A percentile compares a stretch with the other conserved stretches of the same genome.
These are phyloP conservation scores for Craterocephalus amniculus DNA, from an alignment of 2,797 vertebrate genomes.

Conservation along the genomic window DNA sequence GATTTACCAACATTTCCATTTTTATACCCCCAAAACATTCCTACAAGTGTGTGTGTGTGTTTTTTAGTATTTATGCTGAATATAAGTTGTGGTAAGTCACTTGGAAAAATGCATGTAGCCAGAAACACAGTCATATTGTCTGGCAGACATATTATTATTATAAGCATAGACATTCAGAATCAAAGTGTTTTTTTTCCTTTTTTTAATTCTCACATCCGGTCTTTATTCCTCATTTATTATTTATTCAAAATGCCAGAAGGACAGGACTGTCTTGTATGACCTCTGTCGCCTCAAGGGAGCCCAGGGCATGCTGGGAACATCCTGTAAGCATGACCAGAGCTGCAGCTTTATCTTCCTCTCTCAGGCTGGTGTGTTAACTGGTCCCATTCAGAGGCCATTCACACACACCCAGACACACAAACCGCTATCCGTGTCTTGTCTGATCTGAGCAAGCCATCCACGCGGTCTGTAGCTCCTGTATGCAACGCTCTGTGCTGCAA, in stretches of 20 bases:
- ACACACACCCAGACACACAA: conserved; percentile 9
- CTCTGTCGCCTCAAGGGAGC: conserved; percentile 53
- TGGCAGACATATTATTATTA: not conserved
- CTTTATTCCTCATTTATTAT: conserved; percentile 51
- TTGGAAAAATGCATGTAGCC: not conserved
- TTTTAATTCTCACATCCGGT: conserved; percentile 29
- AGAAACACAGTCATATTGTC: not conserved
- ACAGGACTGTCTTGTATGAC: conserved; percentile 47
- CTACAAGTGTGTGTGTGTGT: not conserved
- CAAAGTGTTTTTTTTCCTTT: not conserved
- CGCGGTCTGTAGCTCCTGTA: conserved; percentile 13
- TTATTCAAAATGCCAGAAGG: conserved; percentile 56
- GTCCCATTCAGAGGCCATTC: conserved; percentile 15
- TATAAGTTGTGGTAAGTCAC: not conserved
- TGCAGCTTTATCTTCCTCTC: conserved; percentile 53
- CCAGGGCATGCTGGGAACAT: conserved; percentile 66
- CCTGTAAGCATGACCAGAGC: conserved; percentile 50
- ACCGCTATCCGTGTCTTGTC: conserved; percentile 10
- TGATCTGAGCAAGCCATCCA: conserved; percentile 9
- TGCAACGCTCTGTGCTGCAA: not conserved
- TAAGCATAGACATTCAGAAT: not conserved
- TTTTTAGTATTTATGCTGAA: not conserved
- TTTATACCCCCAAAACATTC: not conserved
- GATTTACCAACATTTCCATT: conserved; percentile 13
- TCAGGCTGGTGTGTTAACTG: conserved; percentile 37